These are phyloP conservation scores for Solea solea DNA, from an alignment of 2,113 vertebrate species.

Conservation along the genomic window DNA sequence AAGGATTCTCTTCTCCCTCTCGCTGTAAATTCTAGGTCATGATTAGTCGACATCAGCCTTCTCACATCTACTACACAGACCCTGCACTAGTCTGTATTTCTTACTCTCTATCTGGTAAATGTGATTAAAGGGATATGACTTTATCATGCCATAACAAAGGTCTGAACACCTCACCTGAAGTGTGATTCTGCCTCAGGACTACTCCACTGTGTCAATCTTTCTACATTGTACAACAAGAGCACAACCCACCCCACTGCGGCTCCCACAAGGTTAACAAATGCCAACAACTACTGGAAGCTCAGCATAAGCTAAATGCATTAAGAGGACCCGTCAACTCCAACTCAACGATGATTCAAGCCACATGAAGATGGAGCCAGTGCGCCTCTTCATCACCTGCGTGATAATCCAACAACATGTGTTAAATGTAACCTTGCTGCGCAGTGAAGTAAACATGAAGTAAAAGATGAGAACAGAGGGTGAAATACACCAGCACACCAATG, in stretches of 20 bases:
- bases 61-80: conserved; percentile 24
- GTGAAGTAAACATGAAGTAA: not conserved
- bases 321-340: not conserved
- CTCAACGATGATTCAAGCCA: not conserved
- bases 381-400: not conserved
- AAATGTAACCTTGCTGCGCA: conserved; percentile 2
- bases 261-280: conserved; percentile 14
- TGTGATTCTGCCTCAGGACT: no score
- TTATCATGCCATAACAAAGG: conserved; percentile 28
- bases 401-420: conserved; percentile 20
- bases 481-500: not conserved
- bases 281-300: conserved; percentile 2
- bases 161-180: no score
- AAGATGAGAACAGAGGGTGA: not conserved
- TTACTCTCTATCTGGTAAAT: conserved; percentile 21
- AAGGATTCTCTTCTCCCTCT: conserved; percentile 8
- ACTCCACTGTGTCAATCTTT: no score
- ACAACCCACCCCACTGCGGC: no score
- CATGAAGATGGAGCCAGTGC: not conserved
- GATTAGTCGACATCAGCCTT: conserved; percentile 29
- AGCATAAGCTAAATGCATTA: not conserved
- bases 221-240: not conserved
- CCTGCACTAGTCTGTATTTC: conserved; percentile 28
- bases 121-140: conserved; percentile 29
- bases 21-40: conserved; percentile 52